Evolutionary conservation across 2,113 vertebrate genomes (phyloP), one percentile per base, ranked within the genome.

Genomic region (Heterotilapia buettikoferi): DNA sequence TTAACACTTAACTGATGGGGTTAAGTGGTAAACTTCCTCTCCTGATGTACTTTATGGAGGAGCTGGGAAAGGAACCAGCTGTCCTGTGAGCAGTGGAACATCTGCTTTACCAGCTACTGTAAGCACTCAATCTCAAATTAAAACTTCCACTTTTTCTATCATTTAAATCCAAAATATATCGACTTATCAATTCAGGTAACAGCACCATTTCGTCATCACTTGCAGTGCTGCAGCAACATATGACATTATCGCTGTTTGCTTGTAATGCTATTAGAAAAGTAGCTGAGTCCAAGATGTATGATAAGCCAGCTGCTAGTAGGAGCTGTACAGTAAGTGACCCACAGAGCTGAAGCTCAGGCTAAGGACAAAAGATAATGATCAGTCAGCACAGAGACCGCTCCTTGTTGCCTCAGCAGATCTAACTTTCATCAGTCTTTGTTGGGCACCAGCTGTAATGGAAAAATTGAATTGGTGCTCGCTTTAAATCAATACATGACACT

Each of bases 401-500:
- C 76, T 80, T 86, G 33, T 88, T 66, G 68, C 90, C 89, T 91
- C 86, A 88, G 89, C 90, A 91, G 92, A 92, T 93, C 86, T 88
- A 40, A 76, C 84, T 56, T 88, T 89, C 93, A 93, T 94, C 91
- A 73, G 73, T 88, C 86, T 90, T 78, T 71, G 53, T 73, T 68
- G 66, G 83, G 57, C 84, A 59, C 84, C 92, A 86, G 90, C 89
- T 89, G 93, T 86, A 73, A 81, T 14, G 83, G 80, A 81, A 76
- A 86, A 89, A 91, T 73, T 85, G 63, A 89, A 86, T 83, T 36
- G 45, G 61, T n/a, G 83, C 76, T 81, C 54, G 18, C 43, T 91
- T 54, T 76, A 40, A 21, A 21, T 63, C 71, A 86, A 92, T 82
- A 76, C 40, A 71, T 56, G 90, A 84, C 80, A 38, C 50, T 80